Conservation (phyloP, 2,113 vertebrate genomes). For the Condylura cristata region DNA sequence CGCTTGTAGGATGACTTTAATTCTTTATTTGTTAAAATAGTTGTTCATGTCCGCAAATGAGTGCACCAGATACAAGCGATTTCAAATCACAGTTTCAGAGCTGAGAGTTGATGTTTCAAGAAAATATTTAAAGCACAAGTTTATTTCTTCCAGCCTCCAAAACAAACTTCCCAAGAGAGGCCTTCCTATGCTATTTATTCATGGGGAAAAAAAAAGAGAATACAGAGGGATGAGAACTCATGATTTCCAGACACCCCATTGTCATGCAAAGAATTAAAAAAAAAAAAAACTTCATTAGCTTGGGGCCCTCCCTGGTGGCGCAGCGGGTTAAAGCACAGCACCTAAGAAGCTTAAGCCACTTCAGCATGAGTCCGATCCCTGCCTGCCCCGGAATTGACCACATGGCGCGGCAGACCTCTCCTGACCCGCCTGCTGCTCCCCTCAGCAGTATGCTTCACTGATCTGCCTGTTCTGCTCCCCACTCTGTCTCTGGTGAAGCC, state of each 20-base stretch:
- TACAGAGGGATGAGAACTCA: not conserved
- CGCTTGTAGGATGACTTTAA: not conserved
- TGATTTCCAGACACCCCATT: not conserved
- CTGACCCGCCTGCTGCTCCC: too few species aligned
- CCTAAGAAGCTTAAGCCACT: too few species aligned
- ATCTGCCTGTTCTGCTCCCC: too few species aligned
- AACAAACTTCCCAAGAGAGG: slow-evolving; percentile 11
- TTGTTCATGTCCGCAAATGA: not conserved
- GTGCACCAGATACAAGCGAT: not conserved
- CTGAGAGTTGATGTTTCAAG: slow-evolving; percentile 8
- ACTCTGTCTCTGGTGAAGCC: too few species aligned
- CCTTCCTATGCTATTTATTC: not conserved
- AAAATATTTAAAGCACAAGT: slow-evolving; percentile 6
- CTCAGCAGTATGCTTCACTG: too few species aligned
- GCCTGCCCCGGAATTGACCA: too few species aligned
- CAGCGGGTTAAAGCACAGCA: too few species aligned
- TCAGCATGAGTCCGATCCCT: too few species aligned
- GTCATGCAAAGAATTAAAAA: not conserved
- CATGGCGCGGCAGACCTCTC: too few species aligned
- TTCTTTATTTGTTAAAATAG: slow-evolving; percentile 27
- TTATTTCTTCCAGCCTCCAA: not conserved
- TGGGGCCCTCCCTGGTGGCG: too few species aligned
- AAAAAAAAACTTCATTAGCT: not conserved
- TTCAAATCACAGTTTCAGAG: not conserved
- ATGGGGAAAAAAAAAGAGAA: slow-evolving; percentile 38